A percentile compares a stretch with the other conserved stretches of the same genome.
phyloP scores from a whole-genome alignment of 1,140 invertebrate genomes.

The Drosophila seguyi region DNA sequence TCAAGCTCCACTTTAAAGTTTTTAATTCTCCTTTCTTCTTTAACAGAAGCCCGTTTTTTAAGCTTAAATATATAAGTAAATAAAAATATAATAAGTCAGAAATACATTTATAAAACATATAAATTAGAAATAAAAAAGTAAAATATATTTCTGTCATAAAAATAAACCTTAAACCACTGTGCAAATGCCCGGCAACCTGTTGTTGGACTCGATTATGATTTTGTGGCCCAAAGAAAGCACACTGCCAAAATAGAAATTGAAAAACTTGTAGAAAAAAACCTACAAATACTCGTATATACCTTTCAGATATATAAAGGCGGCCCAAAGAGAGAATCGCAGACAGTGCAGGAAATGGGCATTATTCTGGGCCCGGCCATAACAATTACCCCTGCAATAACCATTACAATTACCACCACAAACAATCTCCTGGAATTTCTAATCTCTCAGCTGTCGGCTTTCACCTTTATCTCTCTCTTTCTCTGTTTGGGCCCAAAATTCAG shows the following conservation, averaged over 20 bases:
- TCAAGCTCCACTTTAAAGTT: not conserved
- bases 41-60: not conserved
- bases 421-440: conserved; percentile 53
- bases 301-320: not conserved
- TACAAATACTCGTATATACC: not conserved
- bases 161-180: not conserved
- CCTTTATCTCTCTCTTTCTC: conserved; percentile 46
- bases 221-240: conserved; percentile 25
- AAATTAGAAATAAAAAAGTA: not conserved
- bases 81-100: not conserved
- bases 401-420: conserved; percentile 42
- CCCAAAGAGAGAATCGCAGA: not conserved
- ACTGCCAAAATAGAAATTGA: conserved; percentile 19
- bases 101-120: not conserved
- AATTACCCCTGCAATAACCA: conserved; percentile 46
- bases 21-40: not conserved
- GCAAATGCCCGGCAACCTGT: conserved; percentile 5
- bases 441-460: conserved; percentile 53
- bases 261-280: conserved; percentile 13
- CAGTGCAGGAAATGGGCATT: conserved; percentile 64
- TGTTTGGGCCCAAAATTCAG: conserved; percentile 34
- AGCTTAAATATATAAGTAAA: no score
- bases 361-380: conserved; percentile 47
- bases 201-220: conserved; percentile 17
- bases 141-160: not conserved